A percentile compares a stretch with the other conserved stretches of the same genome.
Evolutionary conservation across 2,797 vertebrate genomes (phyloP).

Genomic region (Rhinatrema bivittatum): DNA sequence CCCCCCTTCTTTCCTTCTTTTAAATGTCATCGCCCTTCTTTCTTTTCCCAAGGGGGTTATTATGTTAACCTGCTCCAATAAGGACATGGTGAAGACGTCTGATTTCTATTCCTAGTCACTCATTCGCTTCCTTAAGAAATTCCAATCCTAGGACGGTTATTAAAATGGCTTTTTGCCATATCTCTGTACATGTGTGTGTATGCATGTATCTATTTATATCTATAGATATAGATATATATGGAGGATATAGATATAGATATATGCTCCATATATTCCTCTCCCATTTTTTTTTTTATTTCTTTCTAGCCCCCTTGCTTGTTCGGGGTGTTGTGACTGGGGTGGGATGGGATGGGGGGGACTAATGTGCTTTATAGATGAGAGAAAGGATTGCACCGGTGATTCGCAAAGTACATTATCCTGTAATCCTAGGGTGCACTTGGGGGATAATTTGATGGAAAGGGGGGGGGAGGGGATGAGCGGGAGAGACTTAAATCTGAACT

Average conservation of each 20-base stretch:
- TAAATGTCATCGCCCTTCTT: too few species aligned
- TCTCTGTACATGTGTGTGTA: too few species aligned
- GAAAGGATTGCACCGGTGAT: conserved; percentile 17
- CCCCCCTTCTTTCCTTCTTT: too few species aligned
- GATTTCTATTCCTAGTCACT: not conserved
- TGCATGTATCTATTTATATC: too few species aligned
- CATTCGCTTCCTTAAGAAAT: conserved; percentile 4
- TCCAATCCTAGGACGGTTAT: conserved; percentile 7
- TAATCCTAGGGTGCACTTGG: conserved; percentile 16
- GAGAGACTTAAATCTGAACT: too few species aligned
- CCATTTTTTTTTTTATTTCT: not conserved
- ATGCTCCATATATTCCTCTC: too few species aligned
- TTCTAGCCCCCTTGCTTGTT: conserved; percentile 3
- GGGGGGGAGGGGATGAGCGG: too few species aligned
- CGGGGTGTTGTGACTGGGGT: conserved; percentile 6
- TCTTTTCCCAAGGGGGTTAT: too few species aligned
- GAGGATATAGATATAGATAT: too few species aligned
- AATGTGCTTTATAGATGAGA: conserved; percentile 12
- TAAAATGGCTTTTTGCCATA: conserved; percentile 9
- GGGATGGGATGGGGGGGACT: conserved; percentile 9
- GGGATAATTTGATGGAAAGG: conserved; percentile 17
- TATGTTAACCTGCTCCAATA: too few species aligned
- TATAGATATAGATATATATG: too few species aligned
- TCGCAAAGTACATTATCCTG: conserved; percentile 20
- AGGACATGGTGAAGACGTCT: too few species aligned